These are phyloP conservation scores for Cataglyphis rosenhaueri DNA, from an alignment of 2,888 invertebrate species.

Conservation along the genomic window DNA sequence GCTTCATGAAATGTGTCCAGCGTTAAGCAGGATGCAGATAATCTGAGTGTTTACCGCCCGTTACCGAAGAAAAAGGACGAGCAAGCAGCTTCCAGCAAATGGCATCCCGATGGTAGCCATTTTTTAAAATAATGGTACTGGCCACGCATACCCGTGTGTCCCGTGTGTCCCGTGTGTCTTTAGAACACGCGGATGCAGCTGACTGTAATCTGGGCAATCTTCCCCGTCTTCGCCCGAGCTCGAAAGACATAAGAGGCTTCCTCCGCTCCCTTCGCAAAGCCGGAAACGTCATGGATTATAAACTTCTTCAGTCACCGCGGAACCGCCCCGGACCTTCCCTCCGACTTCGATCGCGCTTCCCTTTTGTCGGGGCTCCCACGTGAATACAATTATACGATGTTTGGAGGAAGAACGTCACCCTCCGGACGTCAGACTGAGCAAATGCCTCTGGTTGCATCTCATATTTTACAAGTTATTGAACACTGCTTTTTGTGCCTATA, in stretches of 20 bases:
- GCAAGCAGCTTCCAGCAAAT: conserved; percentile 49
- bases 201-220: conserved; percentile 47
- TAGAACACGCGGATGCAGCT: conserved; percentile 43
- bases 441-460: conserved; percentile 61
- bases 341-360: conserved; percentile 61
- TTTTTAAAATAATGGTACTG: conserved; percentile 42
- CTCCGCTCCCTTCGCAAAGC: conserved; percentile 57
- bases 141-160: not conserved
- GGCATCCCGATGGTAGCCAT: conserved; percentile 51
- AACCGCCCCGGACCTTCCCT: conserved; percentile 56
- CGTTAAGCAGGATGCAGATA: conserved; percentile 76
- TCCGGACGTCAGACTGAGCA: conserved; percentile 49
- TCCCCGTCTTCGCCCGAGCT: conserved; percentile 8
- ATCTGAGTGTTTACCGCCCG: conserved; percentile 80
- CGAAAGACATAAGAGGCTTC: conserved; percentile 26
- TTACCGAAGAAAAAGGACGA: conserved; percentile 62
- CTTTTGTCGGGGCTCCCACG: conserved; percentile 58
- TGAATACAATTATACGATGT: conserved; percentile 76
- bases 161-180: conserved; percentile 5
- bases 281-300: conserved; percentile 81
- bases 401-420: conserved; percentile 59
- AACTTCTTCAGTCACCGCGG: conserved; percentile 68
- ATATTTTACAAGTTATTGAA: conserved; percentile 70
- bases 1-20: conserved; percentile 48
- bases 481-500: conserved; percentile 49